Percentiles rank a stretch among this genome's conserved stretches.
phyloP scores from a whole-genome alignment of 1,140 invertebrate genomes.

The Solen grandis region DNA sequence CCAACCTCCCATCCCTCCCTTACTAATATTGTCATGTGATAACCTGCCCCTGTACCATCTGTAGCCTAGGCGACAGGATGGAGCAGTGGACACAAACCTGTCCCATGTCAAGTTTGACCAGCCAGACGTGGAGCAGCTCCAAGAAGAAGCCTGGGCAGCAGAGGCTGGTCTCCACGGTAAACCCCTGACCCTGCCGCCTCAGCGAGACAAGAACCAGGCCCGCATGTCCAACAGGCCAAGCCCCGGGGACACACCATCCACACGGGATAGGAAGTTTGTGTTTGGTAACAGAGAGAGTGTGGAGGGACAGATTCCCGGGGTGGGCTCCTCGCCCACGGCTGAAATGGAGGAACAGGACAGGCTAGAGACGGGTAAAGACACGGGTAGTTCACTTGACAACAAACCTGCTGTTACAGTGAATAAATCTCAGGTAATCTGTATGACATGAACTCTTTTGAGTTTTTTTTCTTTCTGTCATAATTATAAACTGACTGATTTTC shows the following conservation, averaged over 20 bases:
- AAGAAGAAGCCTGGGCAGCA: constrained; percentile 43
- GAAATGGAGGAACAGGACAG: constrained; percentile 37
- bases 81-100: background rate
- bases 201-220: constrained; percentile 41
- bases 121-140: constrained; percentile 18
- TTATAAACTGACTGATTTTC: too few species aligned
- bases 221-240: background rate
- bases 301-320: constrained; percentile 46
- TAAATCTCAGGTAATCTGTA: too few species aligned
- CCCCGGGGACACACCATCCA: background rate
- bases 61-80: background rate
- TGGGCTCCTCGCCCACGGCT: constrained; percentile 46
- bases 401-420: too few species aligned
- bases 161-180: constrained; percentile 38
- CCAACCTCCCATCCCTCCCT: too few species aligned
- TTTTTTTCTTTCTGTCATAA: too few species aligned
- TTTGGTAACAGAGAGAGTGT: constrained; percentile 4
- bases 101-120: constrained; percentile 37
- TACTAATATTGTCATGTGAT: too few species aligned
- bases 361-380: too few species aligned
- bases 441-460: too few species aligned
- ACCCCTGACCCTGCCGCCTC: constrained; percentile 37
- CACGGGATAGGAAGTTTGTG: constrained; percentile 4
- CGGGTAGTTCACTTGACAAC: too few species aligned
- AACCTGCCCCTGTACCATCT: too few species aligned